Evolutionary conservation across 1,140 invertebrate genomes (phyloP).

Genomic region (Holcopasites calliopsidis): DNA sequence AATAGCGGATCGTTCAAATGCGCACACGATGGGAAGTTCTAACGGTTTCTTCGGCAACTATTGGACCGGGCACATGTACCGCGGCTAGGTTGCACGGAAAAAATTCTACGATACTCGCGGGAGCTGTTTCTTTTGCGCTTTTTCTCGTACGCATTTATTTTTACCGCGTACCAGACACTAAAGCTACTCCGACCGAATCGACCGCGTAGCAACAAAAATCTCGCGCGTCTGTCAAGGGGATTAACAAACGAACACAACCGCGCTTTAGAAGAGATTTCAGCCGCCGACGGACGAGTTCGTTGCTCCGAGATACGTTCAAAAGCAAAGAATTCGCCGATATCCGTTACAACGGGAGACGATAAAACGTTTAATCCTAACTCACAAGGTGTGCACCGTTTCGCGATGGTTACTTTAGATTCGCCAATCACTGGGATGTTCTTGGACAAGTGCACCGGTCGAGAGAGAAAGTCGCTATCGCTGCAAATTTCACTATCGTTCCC

Average conservation of each 20-base stretch:
- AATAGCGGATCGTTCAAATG: constrained; percentile 59
- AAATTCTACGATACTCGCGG: background rate
- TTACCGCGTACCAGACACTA: background rate
- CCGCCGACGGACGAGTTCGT: constrained; percentile 19
- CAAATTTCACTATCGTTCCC: background rate
- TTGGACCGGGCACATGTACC: constrained; percentile 28
- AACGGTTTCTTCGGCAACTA: constrained; percentile 58
- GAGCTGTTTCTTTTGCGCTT: background rate
- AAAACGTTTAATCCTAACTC: constrained; percentile 11
- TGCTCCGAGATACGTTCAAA: constrained; percentile 32
- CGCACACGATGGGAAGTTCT: constrained; percentile 63
- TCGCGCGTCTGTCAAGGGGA: background rate
- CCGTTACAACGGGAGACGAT: constrained; percentile 28
- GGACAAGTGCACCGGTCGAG: constrained; percentile 12
- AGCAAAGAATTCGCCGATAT: constrained; percentile 24
- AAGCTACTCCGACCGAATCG: background rate
- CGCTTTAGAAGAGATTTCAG: constrained; percentile 19
- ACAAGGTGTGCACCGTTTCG: background rate
- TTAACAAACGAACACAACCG: constrained; percentile 31
- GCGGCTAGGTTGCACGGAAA: background rate
- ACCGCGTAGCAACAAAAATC: constrained; percentile 23
- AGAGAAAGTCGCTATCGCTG: background rate
- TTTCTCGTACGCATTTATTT: constrained; percentile 4
- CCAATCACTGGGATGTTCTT: constrained; percentile 14
- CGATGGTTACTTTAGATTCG: background rate